Evolutionary conservation across 2,797 vertebrate genomes (phyloP).

Genomic region (Coregonus ussuriensis): DNA sequence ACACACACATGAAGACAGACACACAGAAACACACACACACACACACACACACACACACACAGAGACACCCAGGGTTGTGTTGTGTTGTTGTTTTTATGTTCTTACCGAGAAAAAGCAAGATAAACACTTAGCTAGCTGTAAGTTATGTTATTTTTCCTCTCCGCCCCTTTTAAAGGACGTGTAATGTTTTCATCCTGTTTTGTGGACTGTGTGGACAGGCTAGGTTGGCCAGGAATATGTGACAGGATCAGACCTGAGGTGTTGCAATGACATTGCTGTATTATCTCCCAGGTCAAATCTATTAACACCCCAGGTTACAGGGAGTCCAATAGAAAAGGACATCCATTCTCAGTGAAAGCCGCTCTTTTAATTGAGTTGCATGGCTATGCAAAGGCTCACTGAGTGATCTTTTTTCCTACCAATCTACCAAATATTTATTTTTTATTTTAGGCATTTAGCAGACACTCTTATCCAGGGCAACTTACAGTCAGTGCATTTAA

Average conservation of each 20-base stretch:
- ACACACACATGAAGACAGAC: slow-evolving; percentile 38
- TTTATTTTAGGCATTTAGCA: no score
- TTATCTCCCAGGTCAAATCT: slow-evolving; percentile 32
- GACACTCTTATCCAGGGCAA: no score
- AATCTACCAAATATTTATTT: no score
- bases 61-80: slow-evolving; percentile 34
- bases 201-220: slow-evolving; percentile 46
- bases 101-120: slow-evolving; percentile 46
- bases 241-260: slow-evolving; percentile 44
- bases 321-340: slow-evolving; percentile 13
- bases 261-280: slow-evolving; percentile 32
- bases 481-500: no score
- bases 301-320: slow-evolving; percentile 16
- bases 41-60: slow-evolving; percentile 31
- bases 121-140: slow-evolving; percentile 44
- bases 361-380: neutral
- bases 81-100: slow-evolving; percentile 13
- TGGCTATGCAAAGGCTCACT: neutral
- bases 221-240: slow-evolving; percentile 52
- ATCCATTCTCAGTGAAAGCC: neutral
- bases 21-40: slow-evolving; percentile 25
- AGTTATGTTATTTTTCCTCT: slow-evolving; percentile 60
- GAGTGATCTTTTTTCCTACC: neutral
- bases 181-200: slow-evolving; percentile 68
- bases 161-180: slow-evolving; percentile 48